Evolutionary conservation across 2,113 vertebrate species (phyloP), one percentile per base, ranked within the genome.

Genomic region (Chionomys nivalis): DNA sequence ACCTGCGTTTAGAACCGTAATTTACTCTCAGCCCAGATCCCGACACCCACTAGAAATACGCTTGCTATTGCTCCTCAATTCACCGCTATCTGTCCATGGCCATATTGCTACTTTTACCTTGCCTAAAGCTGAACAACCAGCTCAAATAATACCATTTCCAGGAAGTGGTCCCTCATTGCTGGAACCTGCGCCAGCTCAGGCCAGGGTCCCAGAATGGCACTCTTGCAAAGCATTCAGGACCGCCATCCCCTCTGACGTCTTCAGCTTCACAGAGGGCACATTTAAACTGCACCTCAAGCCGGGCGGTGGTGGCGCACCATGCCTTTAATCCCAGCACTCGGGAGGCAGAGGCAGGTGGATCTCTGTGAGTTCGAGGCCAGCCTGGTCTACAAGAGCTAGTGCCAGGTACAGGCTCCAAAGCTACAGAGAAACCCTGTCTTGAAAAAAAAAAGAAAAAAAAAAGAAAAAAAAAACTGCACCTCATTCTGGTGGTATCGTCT

Each of bases 131-230:
- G 87, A 86, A 78, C 2, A 7, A 78, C 58, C 61, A 61, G 58
- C 73, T 68, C 93, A 89, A 94, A 76, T 70, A 42, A 81, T 78
- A 66, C 39, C 88, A 42, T n/a, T 95, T 73, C 93, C 73, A 92
- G 47, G 47, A 94, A 91, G 65, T 77, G 36, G 8, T 5, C 49
- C 39, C 23, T 92, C n/a, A 1, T 89, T 66, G 39, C 83, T 68
- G 2, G 63, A 93, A 93, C 42, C 68, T 93, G 42, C 24, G 28
- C 31, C 73, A 47, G 10, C 33, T 87, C 31, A 61, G 19, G 76
- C 79, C 58, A 92, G 49, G 66, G 39, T 92, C 93, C 86, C 63
- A 91, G 90, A 91, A 91, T 13, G n/a, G 7, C 17, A 75, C 9
- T 89, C 72, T 33, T 8, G n/a, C 12, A 5, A 58, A 31, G 6